A percentile compares a stretch with the other conserved stretches of the same genome.
These are phyloP conservation scores for Acipenser oxyrinchus DNA, from an alignment of 2,797 vertebrate genomes.

Conservation along the genomic window DNA sequence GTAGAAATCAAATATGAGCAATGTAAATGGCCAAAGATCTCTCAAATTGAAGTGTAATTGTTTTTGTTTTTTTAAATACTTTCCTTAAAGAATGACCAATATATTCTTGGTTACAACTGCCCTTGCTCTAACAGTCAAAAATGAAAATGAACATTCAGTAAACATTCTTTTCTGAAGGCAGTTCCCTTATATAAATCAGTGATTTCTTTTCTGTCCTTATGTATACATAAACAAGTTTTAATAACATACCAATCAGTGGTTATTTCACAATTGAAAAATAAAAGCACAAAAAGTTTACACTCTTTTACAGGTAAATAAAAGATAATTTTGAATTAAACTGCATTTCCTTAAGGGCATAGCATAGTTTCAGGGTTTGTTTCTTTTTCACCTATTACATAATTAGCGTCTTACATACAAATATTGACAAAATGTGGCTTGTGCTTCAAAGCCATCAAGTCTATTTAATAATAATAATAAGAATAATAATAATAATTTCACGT, in stretches of 20 bases:
- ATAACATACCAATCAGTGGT: slow-evolving; percentile 99
- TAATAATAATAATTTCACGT: no score
- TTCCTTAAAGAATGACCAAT: slow-evolving; percentile 82
- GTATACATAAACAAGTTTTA: slow-evolving; percentile 93
- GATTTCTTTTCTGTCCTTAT: slow-evolving; percentile 76
- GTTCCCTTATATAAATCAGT: slow-evolving; percentile 92
- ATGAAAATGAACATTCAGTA: slow-evolving; percentile 86
- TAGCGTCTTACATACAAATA: slow-evolving; percentile 99
- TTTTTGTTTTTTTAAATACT: slow-evolving; percentile 72
- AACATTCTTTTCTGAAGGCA: slow-evolving; percentile 65
- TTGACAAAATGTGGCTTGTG: slow-evolving; percentile 94
- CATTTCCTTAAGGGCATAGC: slow-evolving; percentile 82
- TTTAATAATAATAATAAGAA: slow-evolving; percentile 30
- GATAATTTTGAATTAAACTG: slow-evolving; percentile 74
- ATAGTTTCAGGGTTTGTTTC: slow-evolving; percentile 64
- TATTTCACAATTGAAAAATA: slow-evolving; percentile 97
- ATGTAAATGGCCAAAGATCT: slow-evolving; percentile 73
- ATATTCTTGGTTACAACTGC: slow-evolving; percentile 84
- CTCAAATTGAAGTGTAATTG: slow-evolving; percentile 60
- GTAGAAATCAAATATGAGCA: slow-evolving; percentile 78
- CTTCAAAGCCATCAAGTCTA: slow-evolving; percentile 81
- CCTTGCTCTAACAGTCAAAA: slow-evolving; percentile 76
- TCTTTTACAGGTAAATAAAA: slow-evolving; percentile 99
- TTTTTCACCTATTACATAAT: slow-evolving; percentile 81
- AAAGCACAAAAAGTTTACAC: slow-evolving; percentile 87